Evolutionary conservation across 2,888 invertebrate species (phyloP), one percentile per base, ranked within the genome.

Genomic region (Drosophila sordidula): DNA sequence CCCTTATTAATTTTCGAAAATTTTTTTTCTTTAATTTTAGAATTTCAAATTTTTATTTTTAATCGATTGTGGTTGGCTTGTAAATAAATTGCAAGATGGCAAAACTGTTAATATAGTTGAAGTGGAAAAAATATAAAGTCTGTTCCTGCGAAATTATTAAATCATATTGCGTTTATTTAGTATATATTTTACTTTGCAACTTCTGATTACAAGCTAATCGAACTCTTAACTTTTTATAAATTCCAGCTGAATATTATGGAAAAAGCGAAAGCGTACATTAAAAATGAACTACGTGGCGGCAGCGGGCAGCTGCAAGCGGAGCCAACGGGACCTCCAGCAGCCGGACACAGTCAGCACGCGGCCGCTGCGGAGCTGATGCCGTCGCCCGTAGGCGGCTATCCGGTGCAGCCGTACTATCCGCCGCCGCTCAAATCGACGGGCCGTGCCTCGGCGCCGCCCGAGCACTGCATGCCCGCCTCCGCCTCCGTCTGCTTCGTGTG

Each of bases 251-350:
- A 83, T 90, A 91, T 81, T 87, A 94, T 94, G 94, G 94, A 94
- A 93, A 94, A 94, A 92, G 94, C 94, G 90, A 95, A 95, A 93
- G 94, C 95, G 78, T 95, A 95, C 90, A 95, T 95, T 92, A 95
- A 95, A 93, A 95, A 94, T 93, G 95, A 95, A 93, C 93, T 95
- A 90, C 93, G 93, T 92, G 94, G 94, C 84, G 93, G 93, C 80
- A 89, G 76, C 42, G 47, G 57, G 56, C 51, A 70, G 11, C 41
- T 52, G 55, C 86, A 78, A 76, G 73, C 78, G 61, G 83, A 89
- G 75, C 72, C 84, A 74, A 66, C 78, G 25, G 32, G 44, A 39
- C 25, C 47, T 38, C 29, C 80, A 69, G 4, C 2, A 22, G 22
- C 29, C 9, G 52, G 14, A 4, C 45, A 54, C 36, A 55, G 44